A percentile compares a stretch with the other conserved stretches of the same genome.
phyloP scores from a whole-genome alignment of 1,140 invertebrate genomes.

The Formica selysi region DNA sequence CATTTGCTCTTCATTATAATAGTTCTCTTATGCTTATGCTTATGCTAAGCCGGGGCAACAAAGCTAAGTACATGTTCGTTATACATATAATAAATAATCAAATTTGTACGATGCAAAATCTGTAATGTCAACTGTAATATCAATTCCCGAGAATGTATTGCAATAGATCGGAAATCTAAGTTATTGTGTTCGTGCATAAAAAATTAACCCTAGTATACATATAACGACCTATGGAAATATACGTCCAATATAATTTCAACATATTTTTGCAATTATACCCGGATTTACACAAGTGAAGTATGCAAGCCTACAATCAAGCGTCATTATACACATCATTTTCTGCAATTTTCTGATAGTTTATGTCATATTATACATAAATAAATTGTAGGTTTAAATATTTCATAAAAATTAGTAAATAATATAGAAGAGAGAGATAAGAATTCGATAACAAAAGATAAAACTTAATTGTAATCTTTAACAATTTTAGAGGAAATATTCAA shows the following conservation, averaged over 20 bases:
- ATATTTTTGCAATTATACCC: neutral
- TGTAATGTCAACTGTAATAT: neutral
- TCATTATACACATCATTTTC: too few relatives aligned
- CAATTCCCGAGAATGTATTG: slow-evolving; percentile 8
- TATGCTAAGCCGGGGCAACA: neutral
- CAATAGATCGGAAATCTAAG: neutral
- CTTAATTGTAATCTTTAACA: neutral
- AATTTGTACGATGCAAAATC: slow-evolving; percentile 30
- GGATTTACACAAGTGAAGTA: slow-evolving; percentile 5
- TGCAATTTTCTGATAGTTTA: too few relatives aligned
- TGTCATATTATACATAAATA: too few relatives aligned
- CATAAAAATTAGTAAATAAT: neutral
- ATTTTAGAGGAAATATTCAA: neutral
- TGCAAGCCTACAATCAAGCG: neutral
- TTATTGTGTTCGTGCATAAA: neutral
- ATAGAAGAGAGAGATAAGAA: neutral
- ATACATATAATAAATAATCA: neutral
- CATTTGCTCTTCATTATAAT: slow-evolving; percentile 28
- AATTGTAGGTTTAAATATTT: too few relatives aligned
- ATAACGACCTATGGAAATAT: slow-evolving; percentile 19
- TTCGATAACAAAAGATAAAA: neutral
- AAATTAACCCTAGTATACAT: slow-evolving; percentile 7
- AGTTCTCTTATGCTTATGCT: slow-evolving; percentile 15
- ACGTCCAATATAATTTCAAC: neutral
- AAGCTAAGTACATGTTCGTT: neutral